Evolutionary conservation across 2,797 vertebrate species (phyloP).

Genomic region (Melanotaenia maccullochi): DNA sequence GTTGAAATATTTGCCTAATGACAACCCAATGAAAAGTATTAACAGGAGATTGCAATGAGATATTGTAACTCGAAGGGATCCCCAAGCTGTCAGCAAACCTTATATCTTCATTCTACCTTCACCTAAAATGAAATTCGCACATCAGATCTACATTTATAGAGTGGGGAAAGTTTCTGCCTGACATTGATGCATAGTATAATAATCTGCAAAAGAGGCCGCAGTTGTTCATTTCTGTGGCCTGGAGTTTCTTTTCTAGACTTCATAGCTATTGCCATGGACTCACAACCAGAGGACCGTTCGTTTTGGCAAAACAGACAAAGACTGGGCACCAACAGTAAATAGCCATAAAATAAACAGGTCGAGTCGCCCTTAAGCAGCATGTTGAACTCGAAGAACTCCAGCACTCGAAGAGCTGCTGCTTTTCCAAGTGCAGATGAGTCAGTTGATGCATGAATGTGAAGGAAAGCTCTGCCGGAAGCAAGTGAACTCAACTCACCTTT

Average conservation of each 20-base stretch:
- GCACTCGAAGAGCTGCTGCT: conserved; percentile 7
- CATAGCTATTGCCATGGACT: not conserved
- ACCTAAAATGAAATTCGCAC: not conserved
- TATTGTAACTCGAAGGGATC: not conserved
- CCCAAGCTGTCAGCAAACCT: not conserved
- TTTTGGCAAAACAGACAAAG: conserved; percentile 13
- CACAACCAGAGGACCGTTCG: conserved; percentile 12
- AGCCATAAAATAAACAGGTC: conserved; percentile 37
- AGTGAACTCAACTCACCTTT: conserved; percentile 1
- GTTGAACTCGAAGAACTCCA: conserved; percentile 20
- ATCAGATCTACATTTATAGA: not conserved
- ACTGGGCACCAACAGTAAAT: conserved; percentile 26
- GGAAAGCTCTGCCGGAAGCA: not conserved
- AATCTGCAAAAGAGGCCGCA: not conserved
- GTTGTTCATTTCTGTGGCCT: conserved; percentile 16
- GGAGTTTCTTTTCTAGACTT: conserved; percentile 14
- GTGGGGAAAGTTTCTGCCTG: not conserved
- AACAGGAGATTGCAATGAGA: not conserved
- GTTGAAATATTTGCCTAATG: not conserved
- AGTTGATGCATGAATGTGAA: not conserved
- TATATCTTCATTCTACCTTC: not conserved
- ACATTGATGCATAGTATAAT: not conserved
- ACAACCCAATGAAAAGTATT: not conserved
- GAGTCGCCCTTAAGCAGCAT: conserved; percentile 36
- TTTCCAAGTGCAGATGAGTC: conserved; percentile 6